Evolutionary conservation across 1,140 invertebrate genomes (phyloP).

Genomic region (Tetragnatha versicolor): DNA sequence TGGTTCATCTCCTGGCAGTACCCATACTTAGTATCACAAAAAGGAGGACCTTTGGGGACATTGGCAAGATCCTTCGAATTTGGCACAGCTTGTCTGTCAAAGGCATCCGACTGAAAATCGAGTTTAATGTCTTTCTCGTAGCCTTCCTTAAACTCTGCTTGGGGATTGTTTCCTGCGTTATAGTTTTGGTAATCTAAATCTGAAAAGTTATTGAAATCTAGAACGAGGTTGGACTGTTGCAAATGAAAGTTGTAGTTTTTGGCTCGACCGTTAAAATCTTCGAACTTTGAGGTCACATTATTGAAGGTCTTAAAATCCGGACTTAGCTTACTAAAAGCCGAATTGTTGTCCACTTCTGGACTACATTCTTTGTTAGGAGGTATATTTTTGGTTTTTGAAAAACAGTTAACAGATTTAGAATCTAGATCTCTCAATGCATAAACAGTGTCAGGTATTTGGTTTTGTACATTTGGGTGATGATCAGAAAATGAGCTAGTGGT

Average conservation of each 20-base stretch:
- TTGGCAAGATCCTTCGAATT: not conserved
- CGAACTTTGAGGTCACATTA: not conserved
- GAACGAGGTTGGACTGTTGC: conserved; percentile 1
- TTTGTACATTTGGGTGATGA: not conserved
- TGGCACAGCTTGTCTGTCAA: not conserved
- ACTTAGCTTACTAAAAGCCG: not conserved
- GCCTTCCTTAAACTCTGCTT: conserved; percentile 20
- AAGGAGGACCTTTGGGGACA: not conserved
- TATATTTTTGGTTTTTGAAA: not conserved
- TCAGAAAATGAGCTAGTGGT: not conserved
- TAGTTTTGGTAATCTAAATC: not conserved
- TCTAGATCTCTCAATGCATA: conserved; percentile 36
- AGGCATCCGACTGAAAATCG: not conserved
- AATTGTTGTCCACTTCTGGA: not conserved
- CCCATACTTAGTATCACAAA: not conserved
- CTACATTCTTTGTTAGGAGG: not conserved
- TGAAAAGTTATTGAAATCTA: conserved; percentile 10
- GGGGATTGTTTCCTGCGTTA: not conserved
- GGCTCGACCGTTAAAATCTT: not conserved
- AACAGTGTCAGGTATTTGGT: not conserved
- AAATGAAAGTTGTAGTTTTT: conserved; percentile 45
- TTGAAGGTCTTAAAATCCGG: not conserved
- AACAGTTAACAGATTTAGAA: conserved; percentile 39
- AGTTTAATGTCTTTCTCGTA: conserved; percentile 19
- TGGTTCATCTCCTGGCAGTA: conserved; percentile 1